These are phyloP conservation scores for Rhopalosiphum maidis DNA, from an alignment of 1,140 invertebrate species.

Conservation along the genomic window DNA sequence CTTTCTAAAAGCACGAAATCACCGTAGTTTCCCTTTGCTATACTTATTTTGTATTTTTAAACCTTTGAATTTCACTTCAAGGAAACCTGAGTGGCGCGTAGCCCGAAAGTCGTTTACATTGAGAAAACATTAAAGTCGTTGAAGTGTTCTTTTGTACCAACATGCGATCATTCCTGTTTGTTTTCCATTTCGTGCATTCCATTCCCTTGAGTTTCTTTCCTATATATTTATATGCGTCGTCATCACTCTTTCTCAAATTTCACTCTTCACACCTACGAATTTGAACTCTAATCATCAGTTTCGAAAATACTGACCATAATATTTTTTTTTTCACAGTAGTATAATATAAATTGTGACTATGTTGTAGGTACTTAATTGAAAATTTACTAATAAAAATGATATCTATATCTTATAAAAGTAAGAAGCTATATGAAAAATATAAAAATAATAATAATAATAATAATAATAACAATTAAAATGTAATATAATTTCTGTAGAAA, in stretches of 20 bases:
- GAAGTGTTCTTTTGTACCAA: slow-evolving; percentile 37
- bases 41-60: slow-evolving; percentile 7
- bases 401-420: not conserved
- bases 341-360: not conserved
- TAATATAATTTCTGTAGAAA: not conserved
- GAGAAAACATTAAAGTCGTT: slow-evolving; percentile 33
- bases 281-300: not conserved
- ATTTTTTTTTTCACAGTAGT: not conserved
- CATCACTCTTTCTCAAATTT: not conserved
- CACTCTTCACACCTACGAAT: not conserved
- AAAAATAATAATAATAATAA: too few species aligned
- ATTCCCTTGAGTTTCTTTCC: slow-evolving; percentile 7
- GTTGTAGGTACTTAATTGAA: not conserved
- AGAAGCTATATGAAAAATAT: too few species aligned
- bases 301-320: not conserved
- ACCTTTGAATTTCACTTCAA: slow-evolving; percentile 23
- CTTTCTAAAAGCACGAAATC: slow-evolving; percentile 24
- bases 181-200: slow-evolving; percentile 39
- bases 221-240: not conserved
- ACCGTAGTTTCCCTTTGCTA: not conserved
- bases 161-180: slow-evolving; percentile 26
- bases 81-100: not conserved
- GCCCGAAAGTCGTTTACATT: slow-evolving; percentile 29
- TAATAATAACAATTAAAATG: too few species aligned
- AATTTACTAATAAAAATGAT: not conserved